Percentiles rank a stretch among this genome's conserved stretches.
These are phyloP conservation scores for Andrena hattorfiana DNA, from an alignment of 2,888 invertebrate species.

Conservation along the genomic window DNA sequence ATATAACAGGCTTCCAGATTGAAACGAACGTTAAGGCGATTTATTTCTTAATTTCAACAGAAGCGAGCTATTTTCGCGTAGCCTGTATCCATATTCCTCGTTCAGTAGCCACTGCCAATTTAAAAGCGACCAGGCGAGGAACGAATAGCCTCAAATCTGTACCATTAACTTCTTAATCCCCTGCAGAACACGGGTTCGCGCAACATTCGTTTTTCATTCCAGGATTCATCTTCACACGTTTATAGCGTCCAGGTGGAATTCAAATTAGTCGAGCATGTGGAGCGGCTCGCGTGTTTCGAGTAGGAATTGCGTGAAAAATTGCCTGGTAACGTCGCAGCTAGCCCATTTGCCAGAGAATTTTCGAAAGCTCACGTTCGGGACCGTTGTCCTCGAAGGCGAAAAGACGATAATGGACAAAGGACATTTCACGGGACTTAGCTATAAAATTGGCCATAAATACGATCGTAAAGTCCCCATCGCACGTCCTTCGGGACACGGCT, in stretches of 20 bases:
- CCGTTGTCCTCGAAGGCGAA: slow-evolving; percentile 47
- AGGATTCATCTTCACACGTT: not conserved
- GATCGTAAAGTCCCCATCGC: slow-evolving; percentile 67
- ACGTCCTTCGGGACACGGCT: slow-evolving; percentile 63
- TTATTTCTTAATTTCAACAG: slow-evolving; percentile 1
- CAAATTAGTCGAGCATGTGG: not conserved
- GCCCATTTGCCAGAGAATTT: slow-evolving; percentile 28
- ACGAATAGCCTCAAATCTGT: no score
- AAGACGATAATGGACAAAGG: slow-evolving; percentile 63
- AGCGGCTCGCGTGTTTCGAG: not conserved
- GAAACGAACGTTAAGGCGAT: not conserved
- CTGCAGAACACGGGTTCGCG: no score
- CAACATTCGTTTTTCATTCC: no score
- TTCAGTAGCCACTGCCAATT: not conserved
- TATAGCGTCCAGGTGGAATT: not conserved
- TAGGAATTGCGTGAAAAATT: not conserved
- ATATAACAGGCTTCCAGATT: slow-evolving; percentile 5
- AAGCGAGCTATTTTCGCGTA: not conserved
- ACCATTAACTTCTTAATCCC: no score
- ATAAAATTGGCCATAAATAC: slow-evolving; percentile 75
- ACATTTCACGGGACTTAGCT: slow-evolving; percentile 77
- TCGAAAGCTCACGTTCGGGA: slow-evolving; percentile 49
- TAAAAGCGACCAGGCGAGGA: not conserved
- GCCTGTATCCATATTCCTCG: not conserved
- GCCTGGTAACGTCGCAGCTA: no score